These are phyloP conservation scores for Nebria brevicollis DNA, from an alignment of 2,888 invertebrate species.

Conservation along the genomic window DNA sequence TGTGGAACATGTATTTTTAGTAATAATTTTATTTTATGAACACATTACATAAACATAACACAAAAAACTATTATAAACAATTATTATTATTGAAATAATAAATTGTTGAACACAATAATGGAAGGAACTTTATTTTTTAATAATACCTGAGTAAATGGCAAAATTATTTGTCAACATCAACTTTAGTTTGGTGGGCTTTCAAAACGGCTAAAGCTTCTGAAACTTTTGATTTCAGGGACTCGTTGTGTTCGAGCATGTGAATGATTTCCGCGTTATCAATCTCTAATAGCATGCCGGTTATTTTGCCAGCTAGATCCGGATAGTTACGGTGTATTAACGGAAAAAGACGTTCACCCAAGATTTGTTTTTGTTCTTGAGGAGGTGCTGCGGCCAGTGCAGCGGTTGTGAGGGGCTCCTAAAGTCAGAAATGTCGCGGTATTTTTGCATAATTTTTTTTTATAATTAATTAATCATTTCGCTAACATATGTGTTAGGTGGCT, in stretches of 20 bases:
- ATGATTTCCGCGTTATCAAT: slow-evolving; percentile 97
- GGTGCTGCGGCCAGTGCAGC: slow-evolving; percentile 83
- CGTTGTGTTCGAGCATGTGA: slow-evolving; percentile 96
- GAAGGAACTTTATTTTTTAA: background rate
- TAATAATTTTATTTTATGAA: background rate
- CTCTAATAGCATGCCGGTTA: slow-evolving; percentile 98
- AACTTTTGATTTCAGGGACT: slow-evolving; percentile 94
- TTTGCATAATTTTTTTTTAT: background rate
- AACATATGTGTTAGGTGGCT: too few species aligned
- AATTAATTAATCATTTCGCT: too few species aligned
- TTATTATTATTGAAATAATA: background rate
- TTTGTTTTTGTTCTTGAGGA: slow-evolving; percentile 97
- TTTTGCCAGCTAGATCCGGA: slow-evolving; percentile 93
- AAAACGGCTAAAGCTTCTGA: slow-evolving; percentile 98
- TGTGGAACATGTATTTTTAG: background rate
- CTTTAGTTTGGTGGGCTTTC: slow-evolving; percentile 91
- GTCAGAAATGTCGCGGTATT: slow-evolving; percentile 65
- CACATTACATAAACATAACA: background rate
- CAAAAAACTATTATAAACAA: background rate
- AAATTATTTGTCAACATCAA: slow-evolving; percentile 31
- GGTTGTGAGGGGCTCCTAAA: slow-evolving; percentile 24
- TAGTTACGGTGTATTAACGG: slow-evolving; percentile 95
- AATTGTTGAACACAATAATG: background rate
- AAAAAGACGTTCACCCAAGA: slow-evolving; percentile 97
- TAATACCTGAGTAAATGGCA: background rate